Evolutionary conservation across 2,113 vertebrate species (phyloP), one percentile per base, ranked within the genome.

Genomic region (Glaucomys volans): DNA sequence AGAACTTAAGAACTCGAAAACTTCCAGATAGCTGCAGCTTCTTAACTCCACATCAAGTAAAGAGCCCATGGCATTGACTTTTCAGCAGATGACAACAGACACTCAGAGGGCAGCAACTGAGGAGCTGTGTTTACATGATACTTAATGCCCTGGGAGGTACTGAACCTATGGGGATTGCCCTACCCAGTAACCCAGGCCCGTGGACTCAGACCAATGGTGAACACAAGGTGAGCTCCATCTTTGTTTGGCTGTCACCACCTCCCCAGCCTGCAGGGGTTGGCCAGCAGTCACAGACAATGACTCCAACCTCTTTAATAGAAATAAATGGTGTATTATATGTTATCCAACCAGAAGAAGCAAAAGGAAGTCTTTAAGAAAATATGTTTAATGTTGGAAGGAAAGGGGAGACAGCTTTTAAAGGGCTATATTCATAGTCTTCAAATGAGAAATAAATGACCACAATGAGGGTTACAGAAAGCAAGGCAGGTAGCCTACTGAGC

Each of bases 61-160:
- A 95, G 52, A 93, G 79, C 35, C 67, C 8, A 1, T 71, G 66
- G 28, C 54, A 71, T 32, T 40, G 44, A 50, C 57, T 91, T 88
- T 82, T 83, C 18, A 77, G 84, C 35, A 64, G 80, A 82, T 85
- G 85, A 95, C 62, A 87, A 67, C 42, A 59, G 75, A 95, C 42
- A 57, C 12, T 66, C 80, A 10, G 0, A 10, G 75, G 28, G 82
- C 82, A 87, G 85, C 40, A 71, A 57, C 8, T 54, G 16, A 81
- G 62, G 54, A 91, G 44, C 75, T 52, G 24, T 91, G 91, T 96
- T 96, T 95, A 86, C 24, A n/a, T 20, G 89, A 94, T 37, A 96
- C 44, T 80, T 77, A 94, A 84, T 96, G 92, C 67, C 62, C 86
- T 76, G 40, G 91, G 89, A 90, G 91, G 87, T 59, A n/a, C 4